phyloP scores from a whole-genome alignment of 2,113 vertebrate genomes.

The Natator depressus region DNA sequence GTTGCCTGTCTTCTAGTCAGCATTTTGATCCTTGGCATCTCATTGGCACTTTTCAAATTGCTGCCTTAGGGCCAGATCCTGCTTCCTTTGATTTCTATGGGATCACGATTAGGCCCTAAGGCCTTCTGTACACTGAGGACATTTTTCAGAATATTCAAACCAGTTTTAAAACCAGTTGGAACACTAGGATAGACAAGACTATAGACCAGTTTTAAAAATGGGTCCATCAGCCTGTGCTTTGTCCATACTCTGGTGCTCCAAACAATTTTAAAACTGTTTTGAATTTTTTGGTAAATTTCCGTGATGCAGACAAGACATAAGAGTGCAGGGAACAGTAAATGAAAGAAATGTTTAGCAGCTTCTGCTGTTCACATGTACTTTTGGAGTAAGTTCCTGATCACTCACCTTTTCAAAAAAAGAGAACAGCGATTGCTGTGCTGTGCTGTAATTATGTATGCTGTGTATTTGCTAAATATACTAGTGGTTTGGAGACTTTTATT shows the following conservation, averaged over 20 bases:
- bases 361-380: not conserved
- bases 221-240: not conserved
- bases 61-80: not conserved
- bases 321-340: not conserved
- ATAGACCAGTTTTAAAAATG: not conserved
- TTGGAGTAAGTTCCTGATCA: not conserved
- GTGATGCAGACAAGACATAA: not conserved
- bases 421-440: not conserved
- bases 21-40: not conserved
- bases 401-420: not conserved
- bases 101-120: not conserved
- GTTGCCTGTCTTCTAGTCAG: not conserved
- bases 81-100: not conserved
- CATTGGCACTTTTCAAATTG: not conserved
- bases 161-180: not conserved
- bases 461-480: not conserved
- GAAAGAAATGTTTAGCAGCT: not conserved
- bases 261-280: not conserved
- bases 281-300: not conserved
- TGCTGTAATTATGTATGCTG: not conserved
- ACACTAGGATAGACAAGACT: not conserved
- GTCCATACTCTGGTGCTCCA: not conserved
- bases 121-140: not conserved
- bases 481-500: not conserved
- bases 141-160: not conserved